A percentile compares a stretch with the other conserved stretches of the same genome.
Conservation (phyloP, 2,888 invertebrate species). For the Dioctria linearis region DNA sequence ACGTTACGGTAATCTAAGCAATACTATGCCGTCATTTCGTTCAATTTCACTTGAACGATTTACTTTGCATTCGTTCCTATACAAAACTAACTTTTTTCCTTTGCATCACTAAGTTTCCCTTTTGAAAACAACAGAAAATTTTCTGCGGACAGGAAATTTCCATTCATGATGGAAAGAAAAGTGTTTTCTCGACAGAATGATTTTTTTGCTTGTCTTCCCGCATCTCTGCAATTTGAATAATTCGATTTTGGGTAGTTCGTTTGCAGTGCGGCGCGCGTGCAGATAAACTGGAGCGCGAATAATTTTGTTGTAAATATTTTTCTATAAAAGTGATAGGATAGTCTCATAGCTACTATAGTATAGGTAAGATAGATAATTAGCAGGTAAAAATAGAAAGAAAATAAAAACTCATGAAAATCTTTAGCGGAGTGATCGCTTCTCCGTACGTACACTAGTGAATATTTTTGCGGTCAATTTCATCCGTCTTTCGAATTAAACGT, state of each 20-base stretch:
- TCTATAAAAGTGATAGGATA: not conserved
- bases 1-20: slow-evolving; percentile 29
- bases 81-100: slow-evolving; percentile 12
- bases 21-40: not conserved
- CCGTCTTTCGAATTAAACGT: not conserved
- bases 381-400: not conserved
- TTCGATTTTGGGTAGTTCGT: no score
- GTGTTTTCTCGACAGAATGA: not conserved
- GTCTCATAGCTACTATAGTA: not conserved
- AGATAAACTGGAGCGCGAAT: no score
- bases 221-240: no score
- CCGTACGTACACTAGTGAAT: not conserved
- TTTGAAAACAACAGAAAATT: slow-evolving; percentile 21
- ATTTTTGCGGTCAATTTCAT: not conserved
- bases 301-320: no score
- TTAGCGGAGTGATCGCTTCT: no score
- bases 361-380: not conserved
- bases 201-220: not conserved
- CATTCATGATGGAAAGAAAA: not conserved
- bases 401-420: slow-evolving; percentile 2
- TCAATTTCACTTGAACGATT: slow-evolving; percentile 31
- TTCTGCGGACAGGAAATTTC: slow-evolving; percentile 29
- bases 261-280: no score
- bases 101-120: slow-evolving; percentile 33
- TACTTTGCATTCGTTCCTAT: not conserved